A percentile compares a stretch with the other conserved stretches of the same genome.
phyloP scores from a whole-genome alignment of 2,888 invertebrate species.

The Esperia sulphurella region DNA sequence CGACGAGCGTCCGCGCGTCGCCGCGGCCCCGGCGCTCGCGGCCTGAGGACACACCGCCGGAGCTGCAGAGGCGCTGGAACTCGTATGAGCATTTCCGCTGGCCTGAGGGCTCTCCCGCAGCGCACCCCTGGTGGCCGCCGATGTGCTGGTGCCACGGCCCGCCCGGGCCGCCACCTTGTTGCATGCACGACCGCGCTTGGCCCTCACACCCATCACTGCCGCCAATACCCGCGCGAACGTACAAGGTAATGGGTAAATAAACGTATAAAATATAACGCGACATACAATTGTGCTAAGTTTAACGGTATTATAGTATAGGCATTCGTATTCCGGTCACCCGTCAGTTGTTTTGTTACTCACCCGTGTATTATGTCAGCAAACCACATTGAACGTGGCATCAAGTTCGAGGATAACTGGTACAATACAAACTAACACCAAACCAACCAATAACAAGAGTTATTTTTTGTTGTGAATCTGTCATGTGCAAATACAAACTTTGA shows the following conservation, averaged over 20 bases:
- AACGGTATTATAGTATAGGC: constrained; percentile 2
- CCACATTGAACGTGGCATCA: constrained; percentile 4
- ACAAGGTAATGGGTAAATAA: constrained; percentile 47
- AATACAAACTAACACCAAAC: no score
- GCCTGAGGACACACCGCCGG: constrained; percentile 62
- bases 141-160: constrained; percentile 73
- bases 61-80: constrained; percentile 69
- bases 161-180: constrained; percentile 66
- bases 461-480: no score
- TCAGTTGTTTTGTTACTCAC: neutral
- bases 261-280: neutral
- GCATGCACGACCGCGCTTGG: constrained; percentile 70
- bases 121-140: constrained; percentile 68
- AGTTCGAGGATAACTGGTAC: no score
- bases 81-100: constrained; percentile 81
- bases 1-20: constrained; percentile 59
- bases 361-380: constrained; percentile 1
- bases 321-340: constrained; percentile 10
- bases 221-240: constrained; percentile 48
- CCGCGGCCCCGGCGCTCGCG: constrained; percentile 59
- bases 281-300: constrained; percentile 1
- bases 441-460: no score
- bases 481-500: no score
- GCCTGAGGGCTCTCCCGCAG: constrained; percentile 71
- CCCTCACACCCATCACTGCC: constrained; percentile 71